phyloP scores from a whole-genome alignment of 2,888 invertebrate species.

The Andrena camellia region DNA sequence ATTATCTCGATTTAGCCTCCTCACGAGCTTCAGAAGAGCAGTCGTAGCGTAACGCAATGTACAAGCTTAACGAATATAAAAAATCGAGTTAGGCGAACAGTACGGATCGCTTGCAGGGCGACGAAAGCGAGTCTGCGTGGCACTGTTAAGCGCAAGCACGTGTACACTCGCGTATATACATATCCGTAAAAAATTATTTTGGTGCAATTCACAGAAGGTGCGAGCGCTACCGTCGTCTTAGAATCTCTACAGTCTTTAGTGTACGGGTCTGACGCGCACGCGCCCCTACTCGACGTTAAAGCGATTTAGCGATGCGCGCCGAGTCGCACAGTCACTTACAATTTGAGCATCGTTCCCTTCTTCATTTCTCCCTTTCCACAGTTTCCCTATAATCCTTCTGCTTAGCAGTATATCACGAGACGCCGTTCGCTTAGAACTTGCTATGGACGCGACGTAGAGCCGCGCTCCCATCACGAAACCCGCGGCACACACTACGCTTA shows the following conservation, averaged over 20 bases:
- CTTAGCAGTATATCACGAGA: background rate
- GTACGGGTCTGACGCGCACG: constrained; percentile 14
- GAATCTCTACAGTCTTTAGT: constrained; percentile 58
- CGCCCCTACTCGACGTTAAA: constrained; percentile 7
- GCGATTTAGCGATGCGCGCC: constrained; percentile 15
- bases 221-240: constrained; percentile 37
- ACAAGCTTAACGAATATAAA: constrained; percentile 49
- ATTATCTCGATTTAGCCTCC: constrained; percentile 40
- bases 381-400: background rate
- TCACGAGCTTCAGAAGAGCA: constrained; percentile 27
- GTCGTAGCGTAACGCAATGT: constrained; percentile 41
- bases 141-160: constrained; percentile 25
- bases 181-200: constrained; percentile 54
- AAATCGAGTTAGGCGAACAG: constrained; percentile 22
- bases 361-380: constrained; percentile 17
- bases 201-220: constrained; percentile 59
- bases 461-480: background rate
- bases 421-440: background rate
- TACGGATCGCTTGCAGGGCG: constrained; percentile 22
- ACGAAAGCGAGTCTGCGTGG: constrained; percentile 42
- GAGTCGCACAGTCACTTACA: constrained; percentile 45
- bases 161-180: constrained; percentile 23
- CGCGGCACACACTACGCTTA: background rate
- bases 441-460: background rate
- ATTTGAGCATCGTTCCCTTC: constrained; percentile 53